Base-by-base conservation (phyloP, 2,797 vertebrate species). In the Sebastes jordani region DNA sequence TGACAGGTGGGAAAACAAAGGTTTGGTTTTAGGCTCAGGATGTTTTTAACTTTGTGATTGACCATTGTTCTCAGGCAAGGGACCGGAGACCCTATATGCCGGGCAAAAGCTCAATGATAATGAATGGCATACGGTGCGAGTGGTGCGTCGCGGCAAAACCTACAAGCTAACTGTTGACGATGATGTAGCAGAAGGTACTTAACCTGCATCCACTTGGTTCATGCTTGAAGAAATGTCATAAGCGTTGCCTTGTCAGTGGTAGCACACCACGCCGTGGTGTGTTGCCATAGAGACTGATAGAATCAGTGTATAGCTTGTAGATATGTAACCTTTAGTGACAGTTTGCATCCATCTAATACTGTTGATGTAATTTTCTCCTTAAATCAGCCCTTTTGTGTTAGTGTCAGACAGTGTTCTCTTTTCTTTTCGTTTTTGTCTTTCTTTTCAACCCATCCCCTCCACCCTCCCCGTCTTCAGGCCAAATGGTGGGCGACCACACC, bases 21-120 rank as follows among this genome's bases (percentile, higher is more conserved):
- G 93, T 93, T 95, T 93, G 95, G 94, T 94, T 95, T 90, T 61
- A 85, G 86, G 49, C 77, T 86, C 89, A 91, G 91, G 81, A 91
- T 95, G 95, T 92, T 85, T 94, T 95, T 96, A 96, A 96, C 95
- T 94, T 92, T 96, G 90, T 96, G 91, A 95, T 93, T 94, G 94
- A 95, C 92, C 92, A 87, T 95, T 95, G 86, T 96, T 89, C 95
- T 91, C 96, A 99, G 99, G 99, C 97, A 99, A 99, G 96, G 98
- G 99, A 95, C 99, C 99, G 56, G 99, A 99, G 95, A 99, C 96
- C 77, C 96, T 99, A 93, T 99, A 98, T 92, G 98, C 98, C 29
- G 99, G 99, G 85, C 98, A 99, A 97, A 99, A 99, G 80, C 98
- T 99, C 94, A 99, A 99, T 92, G 98, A 99, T 97, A 99, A 99